Conservation (phyloP, 1,140 invertebrate genomes). For the Littorina saxatilis region DNA sequence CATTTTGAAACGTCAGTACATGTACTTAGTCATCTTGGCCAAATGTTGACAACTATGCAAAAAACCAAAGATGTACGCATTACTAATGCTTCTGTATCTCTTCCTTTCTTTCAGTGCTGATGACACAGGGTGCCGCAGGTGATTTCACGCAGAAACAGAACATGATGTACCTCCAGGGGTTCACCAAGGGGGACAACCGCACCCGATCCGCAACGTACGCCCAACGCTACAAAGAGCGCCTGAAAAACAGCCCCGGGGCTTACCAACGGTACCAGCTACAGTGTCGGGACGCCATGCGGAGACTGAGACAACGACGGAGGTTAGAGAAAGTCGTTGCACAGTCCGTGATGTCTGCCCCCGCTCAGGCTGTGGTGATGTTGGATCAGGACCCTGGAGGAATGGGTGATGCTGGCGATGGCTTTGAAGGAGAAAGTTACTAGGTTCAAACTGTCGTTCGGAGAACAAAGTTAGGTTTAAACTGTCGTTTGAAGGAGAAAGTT, state of each 20-base stretch:
- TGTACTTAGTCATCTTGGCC: not conserved
- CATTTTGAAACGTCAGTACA: no score
- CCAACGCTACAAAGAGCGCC: not conserved
- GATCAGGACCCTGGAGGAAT: no score
- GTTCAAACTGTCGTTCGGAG: no score
- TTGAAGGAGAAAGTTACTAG: no score
- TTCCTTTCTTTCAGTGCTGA: not conserved
- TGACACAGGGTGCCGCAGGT: not conserved
- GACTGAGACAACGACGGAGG: not conserved
- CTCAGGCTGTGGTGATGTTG: no score
- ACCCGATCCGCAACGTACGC: not conserved
- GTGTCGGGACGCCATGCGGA: constrained; percentile 18
- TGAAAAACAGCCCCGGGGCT: not conserved
- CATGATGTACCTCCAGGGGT: not conserved
- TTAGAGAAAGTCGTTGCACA: not conserved
- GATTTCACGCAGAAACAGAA: not conserved
- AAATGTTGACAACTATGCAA: no score
- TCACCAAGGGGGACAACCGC: no score
- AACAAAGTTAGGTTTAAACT: no score
- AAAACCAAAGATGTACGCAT: no score
- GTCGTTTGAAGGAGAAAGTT: no score
- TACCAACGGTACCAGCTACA: constrained; percentile 2
- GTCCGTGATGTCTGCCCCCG: not conserved
- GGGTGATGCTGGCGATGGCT: no score
- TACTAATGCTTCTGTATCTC: not conserved